phyloP scores from a whole-genome alignment of 2,888 invertebrate species.

The Melanostoma scalare region DNA sequence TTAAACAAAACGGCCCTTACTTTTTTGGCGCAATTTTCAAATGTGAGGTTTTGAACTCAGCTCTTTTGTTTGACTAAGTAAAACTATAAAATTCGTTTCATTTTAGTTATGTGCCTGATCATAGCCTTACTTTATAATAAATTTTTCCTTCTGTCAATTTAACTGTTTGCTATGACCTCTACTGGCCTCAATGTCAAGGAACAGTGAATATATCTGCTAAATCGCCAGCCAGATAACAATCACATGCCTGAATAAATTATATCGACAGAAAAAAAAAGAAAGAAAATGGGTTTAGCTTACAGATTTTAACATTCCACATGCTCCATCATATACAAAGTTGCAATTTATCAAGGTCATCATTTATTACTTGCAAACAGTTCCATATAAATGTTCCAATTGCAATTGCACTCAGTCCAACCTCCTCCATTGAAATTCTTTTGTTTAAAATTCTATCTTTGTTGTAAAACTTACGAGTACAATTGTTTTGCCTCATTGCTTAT shows the following conservation, averaged over 20 bases:
- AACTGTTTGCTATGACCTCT: neutral
- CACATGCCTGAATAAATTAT: slow-evolving; percentile 21
- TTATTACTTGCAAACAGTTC: slow-evolving; percentile 34
- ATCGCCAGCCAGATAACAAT: neutral
- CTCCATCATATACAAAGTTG: slow-evolving; percentile 26
- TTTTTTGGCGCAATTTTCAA: too few species aligned
- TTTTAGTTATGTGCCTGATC: too few species aligned
- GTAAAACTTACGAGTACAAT: slow-evolving; percentile 8
- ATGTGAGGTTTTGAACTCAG: too few species aligned
- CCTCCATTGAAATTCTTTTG: slow-evolving; percentile 51
- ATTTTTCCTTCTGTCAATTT: neutral
- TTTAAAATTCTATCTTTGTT: slow-evolving; percentile 30
- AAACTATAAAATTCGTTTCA: too few species aligned
- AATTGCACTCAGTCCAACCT: slow-evolving; percentile 46
- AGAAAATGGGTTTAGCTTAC: neutral
- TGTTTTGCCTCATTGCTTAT: slow-evolving; percentile 52
- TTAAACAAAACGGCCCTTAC: too few species aligned
- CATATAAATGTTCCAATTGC: slow-evolving; percentile 13
- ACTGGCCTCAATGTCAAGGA: slow-evolving; percentile 9
- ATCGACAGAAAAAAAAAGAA: neutral
- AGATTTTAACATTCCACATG: slow-evolving; percentile 25
- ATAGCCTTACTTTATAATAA: too few species aligned
- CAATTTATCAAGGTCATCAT: slow-evolving; percentile 54
- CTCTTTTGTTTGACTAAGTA: too few species aligned
- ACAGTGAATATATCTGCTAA: slow-evolving; percentile 8